Conservation (phyloP, 2,113 vertebrate species). For the Pterocles gutturalis region DNA sequence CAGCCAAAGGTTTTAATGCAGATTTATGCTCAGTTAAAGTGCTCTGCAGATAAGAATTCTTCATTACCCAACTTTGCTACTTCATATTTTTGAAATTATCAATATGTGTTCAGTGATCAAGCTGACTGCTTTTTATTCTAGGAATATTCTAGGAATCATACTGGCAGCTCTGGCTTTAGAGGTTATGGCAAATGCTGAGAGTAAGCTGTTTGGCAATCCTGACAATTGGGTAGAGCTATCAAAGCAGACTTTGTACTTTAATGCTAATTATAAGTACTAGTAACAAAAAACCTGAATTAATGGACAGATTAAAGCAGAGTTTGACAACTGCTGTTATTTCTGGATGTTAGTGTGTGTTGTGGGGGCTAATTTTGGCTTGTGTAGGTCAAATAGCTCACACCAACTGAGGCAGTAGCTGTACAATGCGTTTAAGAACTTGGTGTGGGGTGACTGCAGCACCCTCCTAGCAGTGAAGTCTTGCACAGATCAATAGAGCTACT, state of each 20-base stretch:
- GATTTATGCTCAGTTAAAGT: neutral
- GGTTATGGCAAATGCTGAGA: neutral
- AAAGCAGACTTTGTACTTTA: neutral
- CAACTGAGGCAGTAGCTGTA: neutral
- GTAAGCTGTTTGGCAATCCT: neutral
- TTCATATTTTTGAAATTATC: neutral
- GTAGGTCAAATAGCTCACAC: neutral
- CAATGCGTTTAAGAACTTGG: neutral
- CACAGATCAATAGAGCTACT: neutral
- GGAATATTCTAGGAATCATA: neutral
- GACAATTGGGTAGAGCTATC: neutral
- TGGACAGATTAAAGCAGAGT: neutral
- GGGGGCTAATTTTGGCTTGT: neutral
- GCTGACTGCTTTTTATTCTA: neutral
- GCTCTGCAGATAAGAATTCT: neutral
- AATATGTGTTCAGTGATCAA: neutral
- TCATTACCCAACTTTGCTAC: neutral
- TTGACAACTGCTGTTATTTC: neutral
- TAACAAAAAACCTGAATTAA: neutral
- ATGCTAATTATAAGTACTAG: neutral
- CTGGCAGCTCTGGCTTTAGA: neutral
- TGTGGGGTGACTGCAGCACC: neutral
- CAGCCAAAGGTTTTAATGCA: neutral
- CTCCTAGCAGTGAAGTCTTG: neutral
- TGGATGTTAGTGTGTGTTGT: neutral